Base-by-base conservation (phyloP, 2,113 vertebrate species). In the Glaucomys volans region DNA sequence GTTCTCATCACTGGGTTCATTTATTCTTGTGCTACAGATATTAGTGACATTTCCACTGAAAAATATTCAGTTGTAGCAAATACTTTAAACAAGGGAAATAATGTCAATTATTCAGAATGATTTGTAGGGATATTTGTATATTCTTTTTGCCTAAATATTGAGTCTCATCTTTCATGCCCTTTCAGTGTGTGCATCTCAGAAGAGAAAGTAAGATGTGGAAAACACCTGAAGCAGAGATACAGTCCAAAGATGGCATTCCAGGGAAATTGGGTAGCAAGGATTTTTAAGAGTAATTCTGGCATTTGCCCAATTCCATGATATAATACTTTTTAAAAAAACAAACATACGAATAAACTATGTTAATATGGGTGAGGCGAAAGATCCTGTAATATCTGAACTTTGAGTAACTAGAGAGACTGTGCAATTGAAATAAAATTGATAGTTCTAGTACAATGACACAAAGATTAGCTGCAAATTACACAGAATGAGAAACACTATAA, bases 381-480 rank as follows among this genome's bases (percentile, higher is more conserved):
- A 67, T 79, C 37, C 32, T 81, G 30, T 54, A 72, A 83, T 59
- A 72, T 40, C 17, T 91, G 75, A 92, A 52, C 62, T 90, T 40
- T 26, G 69, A 77, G 42, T 10, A 42, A 47, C 22, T 32, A 18
- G 47, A 84, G 57, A 77, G 10, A 57, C 35, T 85, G 12, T 80
- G 57, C 13, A 93, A 52, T 3, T 71, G 83, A 96, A 24, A 42
- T 67, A 81, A 89, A 95, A 90, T 37, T 32, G 52, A 44, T 69
- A 66, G 42, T 74, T 85, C 86, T 85, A 64, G 50, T 64, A 4
- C 74, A 95, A 96, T 79, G 40, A 91, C 74, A 47, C 90, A 37
- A 85, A 92, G 28, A 86, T 94, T 80, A 85, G 35, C 42, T 74
- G 35, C 28, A 93, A 91, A 93, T 86, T 81, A 71, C 76, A 50